phyloP scores from a whole-genome alignment of 2,113 vertebrate species.

The Rhegmatorhina hoffmannsi region DNA sequence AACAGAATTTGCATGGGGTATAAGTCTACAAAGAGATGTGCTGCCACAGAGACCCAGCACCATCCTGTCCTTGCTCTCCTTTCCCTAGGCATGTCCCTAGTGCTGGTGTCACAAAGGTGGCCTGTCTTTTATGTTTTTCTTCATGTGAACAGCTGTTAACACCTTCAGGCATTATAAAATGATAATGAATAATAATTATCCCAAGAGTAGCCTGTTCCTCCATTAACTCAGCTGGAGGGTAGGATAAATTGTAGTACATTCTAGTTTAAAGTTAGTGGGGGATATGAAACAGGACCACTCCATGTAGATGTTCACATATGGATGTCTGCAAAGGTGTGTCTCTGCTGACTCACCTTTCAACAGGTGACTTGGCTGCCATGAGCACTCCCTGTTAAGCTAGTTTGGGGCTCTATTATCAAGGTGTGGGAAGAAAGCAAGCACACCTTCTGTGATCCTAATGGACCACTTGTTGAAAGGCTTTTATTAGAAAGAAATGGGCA shows the following conservation, averaged over 20 bases:
- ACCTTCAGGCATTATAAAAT: conserved; percentile 7
- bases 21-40: not conserved
- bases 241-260: not conserved
- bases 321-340: not conserved
- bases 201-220: not conserved
- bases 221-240: not conserved
- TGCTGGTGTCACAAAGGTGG: not conserved
- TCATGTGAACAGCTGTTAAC: not conserved
- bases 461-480: not conserved
- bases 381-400: not conserved
- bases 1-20: not conserved
- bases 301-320: not conserved
- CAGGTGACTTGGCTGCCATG: not conserved
- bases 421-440: not conserved
- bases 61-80: not conserved
- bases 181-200: conserved; percentile 23
- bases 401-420: not conserved
- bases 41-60: not conserved
- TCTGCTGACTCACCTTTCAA: not conserved
- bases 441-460: not conserved
- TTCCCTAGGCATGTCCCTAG: not conserved
- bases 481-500: not conserved
- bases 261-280: not conserved
- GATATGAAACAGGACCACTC: not conserved
- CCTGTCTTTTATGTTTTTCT: not conserved